Evolutionary conservation across 2,888 invertebrate species (phyloP).

Genomic region (Odontocerum albicorne): DNA sequence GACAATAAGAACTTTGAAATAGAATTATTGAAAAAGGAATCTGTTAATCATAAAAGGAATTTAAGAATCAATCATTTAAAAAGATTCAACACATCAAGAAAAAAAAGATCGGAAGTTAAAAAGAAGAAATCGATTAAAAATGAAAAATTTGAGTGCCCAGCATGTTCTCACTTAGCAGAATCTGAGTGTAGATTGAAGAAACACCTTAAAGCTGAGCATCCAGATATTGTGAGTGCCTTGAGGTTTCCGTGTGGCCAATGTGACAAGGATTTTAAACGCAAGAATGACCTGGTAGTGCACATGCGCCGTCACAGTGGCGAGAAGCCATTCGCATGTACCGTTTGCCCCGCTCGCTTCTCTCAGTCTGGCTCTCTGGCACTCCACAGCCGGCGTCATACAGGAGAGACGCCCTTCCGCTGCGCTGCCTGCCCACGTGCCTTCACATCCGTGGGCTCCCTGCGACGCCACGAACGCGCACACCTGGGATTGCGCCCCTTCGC

Average conservation of each 20-base stretch:
- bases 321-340: conserved; percentile 47
- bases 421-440: conserved; percentile 36
- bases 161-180: background rate
- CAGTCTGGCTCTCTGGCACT: conserved; percentile 17
- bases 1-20: background rate
- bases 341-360: conserved; percentile 29
- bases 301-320: conserved; percentile 51
- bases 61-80: background rate
- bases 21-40: background rate
- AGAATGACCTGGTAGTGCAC: conserved; percentile 12
- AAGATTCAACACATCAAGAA: background rate
- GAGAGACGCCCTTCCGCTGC: conserved; percentile 50
- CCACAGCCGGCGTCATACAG: conserved; percentile 46
- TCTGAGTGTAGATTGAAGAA: conserved; percentile 11
- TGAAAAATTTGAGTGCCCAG: conserved; percentile 4
- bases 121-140: background rate
- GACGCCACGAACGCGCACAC: conserved; percentile 18
- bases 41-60: background rate
- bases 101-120: background rate
- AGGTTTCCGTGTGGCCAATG: conserved; percentile 43
- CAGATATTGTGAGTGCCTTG: background rate
- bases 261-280: conserved; percentile 12
- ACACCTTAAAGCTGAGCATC: conserved; percentile 3
- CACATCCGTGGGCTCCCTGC: conserved; percentile 5
- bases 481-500: conserved; percentile 24